These are phyloP conservation scores for Pangasianodon gigas DNA, from an alignment of 2,113 vertebrate species.

Conservation along the genomic window DNA sequence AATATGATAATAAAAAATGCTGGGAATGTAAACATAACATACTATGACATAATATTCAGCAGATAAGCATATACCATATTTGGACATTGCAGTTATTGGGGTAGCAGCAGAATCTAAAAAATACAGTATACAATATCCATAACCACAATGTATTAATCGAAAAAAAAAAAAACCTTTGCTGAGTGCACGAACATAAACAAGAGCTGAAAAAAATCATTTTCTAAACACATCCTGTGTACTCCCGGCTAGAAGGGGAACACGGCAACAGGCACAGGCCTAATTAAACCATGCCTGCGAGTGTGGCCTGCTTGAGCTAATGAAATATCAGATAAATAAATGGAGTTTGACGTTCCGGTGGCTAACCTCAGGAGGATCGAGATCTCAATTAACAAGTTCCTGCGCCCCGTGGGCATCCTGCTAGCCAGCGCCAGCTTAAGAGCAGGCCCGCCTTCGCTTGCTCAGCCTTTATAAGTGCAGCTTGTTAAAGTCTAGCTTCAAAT, in stretches of 20 bases:
- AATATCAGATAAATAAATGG: slow-evolving; percentile 56
- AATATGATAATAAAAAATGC: too few relatives aligned
- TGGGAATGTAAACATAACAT: too few relatives aligned
- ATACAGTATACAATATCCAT: neutral
- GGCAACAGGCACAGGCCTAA: slow-evolving; percentile 58
- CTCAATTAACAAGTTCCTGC: slow-evolving; percentile 70
- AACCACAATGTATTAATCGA: neutral
- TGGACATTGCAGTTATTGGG: too few relatives aligned
- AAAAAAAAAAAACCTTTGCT: neutral
- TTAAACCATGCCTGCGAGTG: slow-evolving; percentile 64
- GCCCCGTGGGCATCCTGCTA: slow-evolving; percentile 57
- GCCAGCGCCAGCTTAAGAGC: slow-evolving; percentile 63
- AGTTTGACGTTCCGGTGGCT: slow-evolving; percentile 56
- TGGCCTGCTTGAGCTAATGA: slow-evolving; percentile 61
- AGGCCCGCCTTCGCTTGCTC: slow-evolving; percentile 55
- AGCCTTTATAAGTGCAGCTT: slow-evolving; percentile 61
- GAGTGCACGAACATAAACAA: neutral
- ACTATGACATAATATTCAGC: too few relatives aligned
- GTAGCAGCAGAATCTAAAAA: too few relatives aligned
- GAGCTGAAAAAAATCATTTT: neutral
- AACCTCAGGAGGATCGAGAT: slow-evolving; percentile 63
- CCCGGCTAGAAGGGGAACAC: slow-evolving; percentile 3
- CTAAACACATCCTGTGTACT: neutral
- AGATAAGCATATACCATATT: too few relatives aligned
- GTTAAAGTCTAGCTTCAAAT: slow-evolving; percentile 63